Evolutionary conservation across 2,888 invertebrate species (phyloP).

Genomic region (Meloe dianella): DNA sequence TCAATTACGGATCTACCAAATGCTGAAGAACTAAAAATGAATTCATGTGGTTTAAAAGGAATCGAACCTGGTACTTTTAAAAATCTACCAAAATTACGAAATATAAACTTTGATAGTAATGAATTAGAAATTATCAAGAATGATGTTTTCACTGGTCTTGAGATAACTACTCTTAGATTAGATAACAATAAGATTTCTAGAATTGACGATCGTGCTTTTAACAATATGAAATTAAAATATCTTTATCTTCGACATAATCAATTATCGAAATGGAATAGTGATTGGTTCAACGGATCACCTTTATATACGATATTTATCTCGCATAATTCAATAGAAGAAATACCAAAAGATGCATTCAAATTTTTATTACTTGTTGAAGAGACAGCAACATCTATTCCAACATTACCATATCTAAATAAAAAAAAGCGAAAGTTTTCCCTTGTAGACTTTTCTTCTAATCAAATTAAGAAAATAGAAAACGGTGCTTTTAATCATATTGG

Average conservation of each 20-base stretch:
- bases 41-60: neutral
- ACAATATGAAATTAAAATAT: conserved; percentile 22
- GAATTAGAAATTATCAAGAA: neutral
- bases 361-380: neutral
- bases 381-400: too few species aligned
- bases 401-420: neutral
- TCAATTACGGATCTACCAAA: conserved; percentile 10
- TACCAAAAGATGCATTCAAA: conserved; percentile 40
- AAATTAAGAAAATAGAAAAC: neutral
- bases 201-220: conserved; percentile 19
- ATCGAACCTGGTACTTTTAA: conserved; percentile 3
- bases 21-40: neutral
- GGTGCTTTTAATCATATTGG: neutral
- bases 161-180: conserved; percentile 1
- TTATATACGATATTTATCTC: neutral
- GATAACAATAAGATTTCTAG: conserved; percentile 19
- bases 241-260: conserved; percentile 41
- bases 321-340: conserved; percentile 19
- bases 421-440: neutral
- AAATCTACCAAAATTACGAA: conserved; percentile 4
- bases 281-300: conserved; percentile 44
- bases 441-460: neutral
- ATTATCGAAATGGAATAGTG: conserved; percentile 37
- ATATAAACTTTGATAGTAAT: neutral
- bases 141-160: conserved; percentile 15